These are phyloP conservation scores for Iguana delicatissima DNA, from an alignment of 2,797 vertebrate genomes.

Conservation along the genomic window DNA sequence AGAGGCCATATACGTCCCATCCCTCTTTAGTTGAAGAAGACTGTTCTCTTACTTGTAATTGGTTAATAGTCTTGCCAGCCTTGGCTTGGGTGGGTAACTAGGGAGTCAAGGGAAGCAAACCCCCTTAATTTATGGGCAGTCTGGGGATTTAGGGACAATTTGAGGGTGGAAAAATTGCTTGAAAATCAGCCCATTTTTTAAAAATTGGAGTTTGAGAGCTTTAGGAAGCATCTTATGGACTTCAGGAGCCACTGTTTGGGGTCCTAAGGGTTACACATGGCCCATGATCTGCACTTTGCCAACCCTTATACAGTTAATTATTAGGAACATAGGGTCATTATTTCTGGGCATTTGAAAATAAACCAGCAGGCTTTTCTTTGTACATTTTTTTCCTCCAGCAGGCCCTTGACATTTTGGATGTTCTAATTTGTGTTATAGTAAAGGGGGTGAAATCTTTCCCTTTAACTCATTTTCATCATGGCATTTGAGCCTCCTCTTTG, in stretches of 20 bases:
- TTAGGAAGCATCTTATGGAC: background rate
- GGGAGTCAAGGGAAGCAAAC: too few relatives aligned
- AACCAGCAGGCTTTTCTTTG: background rate
- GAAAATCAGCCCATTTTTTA: too few relatives aligned
- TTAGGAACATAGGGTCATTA: background rate
- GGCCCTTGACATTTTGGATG: background rate
- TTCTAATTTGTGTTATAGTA: background rate
- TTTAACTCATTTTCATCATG: conserved; percentile 28
- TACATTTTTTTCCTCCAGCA: conserved; percentile 29
- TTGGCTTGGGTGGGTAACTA: too few relatives aligned
- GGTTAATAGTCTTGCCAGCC: background rate
- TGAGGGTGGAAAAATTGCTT: too few relatives aligned
- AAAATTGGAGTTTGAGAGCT: background rate
- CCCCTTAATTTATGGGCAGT: too few relatives aligned
- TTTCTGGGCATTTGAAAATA: conserved; percentile 11
- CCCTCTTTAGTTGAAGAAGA: too few relatives aligned
- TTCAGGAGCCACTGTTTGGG: too few relatives aligned
- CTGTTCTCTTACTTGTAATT: background rate
- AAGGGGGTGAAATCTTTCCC: background rate
- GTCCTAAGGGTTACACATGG: too few relatives aligned
- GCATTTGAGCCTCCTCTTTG: background rate
- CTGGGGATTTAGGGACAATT: too few relatives aligned
- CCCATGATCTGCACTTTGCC: too few relatives aligned
- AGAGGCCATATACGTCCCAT: too few relatives aligned
- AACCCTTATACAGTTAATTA: background rate